Percentiles rank a stretch among this genome's conserved stretches.
Conservation (phyloP, 1,140 invertebrate genomes). For the Brachionus asplanchnoidis region DNA sequence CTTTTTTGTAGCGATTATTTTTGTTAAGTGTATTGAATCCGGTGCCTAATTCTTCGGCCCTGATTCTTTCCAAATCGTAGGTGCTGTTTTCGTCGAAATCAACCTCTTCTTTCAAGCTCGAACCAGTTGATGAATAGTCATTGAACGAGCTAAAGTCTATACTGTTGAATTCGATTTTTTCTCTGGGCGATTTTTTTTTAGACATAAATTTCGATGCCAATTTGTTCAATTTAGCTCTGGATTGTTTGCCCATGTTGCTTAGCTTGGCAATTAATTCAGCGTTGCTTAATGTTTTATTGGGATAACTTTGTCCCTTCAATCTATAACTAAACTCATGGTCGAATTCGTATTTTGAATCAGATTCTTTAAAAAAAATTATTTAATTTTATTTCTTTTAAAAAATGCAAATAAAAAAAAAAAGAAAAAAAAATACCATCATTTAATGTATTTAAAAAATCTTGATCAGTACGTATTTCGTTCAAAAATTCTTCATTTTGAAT, state of each 20-base stretch:
- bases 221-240: neutral
- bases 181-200: conserved; percentile 1
- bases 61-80: neutral
- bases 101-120: neutral
- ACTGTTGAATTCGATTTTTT: neutral
- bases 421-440: neutral
- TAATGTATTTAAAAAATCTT: conserved; percentile 26
- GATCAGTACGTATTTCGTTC: conserved; percentile 11
- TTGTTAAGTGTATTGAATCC: neutral
- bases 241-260: neutral
- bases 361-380: neutral
- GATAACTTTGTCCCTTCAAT: neutral
- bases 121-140: conserved; percentile 3
- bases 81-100: neutral
- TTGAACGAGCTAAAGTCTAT: conserved; percentile 10
- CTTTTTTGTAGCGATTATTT: conserved; percentile 21
- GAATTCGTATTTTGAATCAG: neutral
- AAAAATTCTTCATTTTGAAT: conserved; percentile 37
- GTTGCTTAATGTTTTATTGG: conserved; percentile 11
- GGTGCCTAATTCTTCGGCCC: neutral
- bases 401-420: neutral
- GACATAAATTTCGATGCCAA: conserved; percentile 29
- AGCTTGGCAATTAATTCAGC: conserved; percentile 15
- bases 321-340: neutral
- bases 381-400: neutral